Base-by-base conservation (phyloP, 2,888 invertebrate genomes). In the Notodonta ziczac region DNA sequence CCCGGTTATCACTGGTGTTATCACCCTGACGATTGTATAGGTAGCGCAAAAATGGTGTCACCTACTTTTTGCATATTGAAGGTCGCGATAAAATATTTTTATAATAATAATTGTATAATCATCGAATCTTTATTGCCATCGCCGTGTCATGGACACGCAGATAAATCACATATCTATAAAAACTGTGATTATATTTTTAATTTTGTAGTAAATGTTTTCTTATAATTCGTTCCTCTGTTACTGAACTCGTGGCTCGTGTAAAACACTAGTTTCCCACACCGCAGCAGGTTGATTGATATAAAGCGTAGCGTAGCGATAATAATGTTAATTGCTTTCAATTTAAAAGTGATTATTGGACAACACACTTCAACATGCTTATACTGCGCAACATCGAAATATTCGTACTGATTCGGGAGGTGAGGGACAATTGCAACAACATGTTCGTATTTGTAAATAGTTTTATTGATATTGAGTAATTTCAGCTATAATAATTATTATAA, bases 1-100 rank as follows among this genome's bases (percentile, higher is more conserved):
- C 68, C 72, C 71, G 76, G 77, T 80, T 84, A 85, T 84, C 84
- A 64, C 58, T 57, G 61, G 67, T 67, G 77, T 85, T 86, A 86
- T 85, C 85, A 66, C 62, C 67, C 76, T 76, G 76, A 73, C 70
- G 73, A 66, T 69, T 66, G 66, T 77, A 80, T 83, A 82, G 83
- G 81, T 83, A 81, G 72, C 78, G 81, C 77, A 71, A 78, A 82
- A 84, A 81, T 80, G 76, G 83, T 84, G 91, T 90, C 90, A 92
- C 92, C 92, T 83, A 92, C 89, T 88, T 92, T 86, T 87, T 75
- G 78, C 82, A 81, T 78, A 84, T 82, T 89, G 90, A 93, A 91
- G 92, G 92, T 91, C 89, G 82, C 77, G 82, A 83, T 89, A 85
- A 84, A 77, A 77, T 75, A 67, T 74, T 77, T 82, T 79, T 82